Evolutionary conservation across 2,888 invertebrate genomes (phyloP).

Genomic region (Harpagoxenus sublaevis): DNA sequence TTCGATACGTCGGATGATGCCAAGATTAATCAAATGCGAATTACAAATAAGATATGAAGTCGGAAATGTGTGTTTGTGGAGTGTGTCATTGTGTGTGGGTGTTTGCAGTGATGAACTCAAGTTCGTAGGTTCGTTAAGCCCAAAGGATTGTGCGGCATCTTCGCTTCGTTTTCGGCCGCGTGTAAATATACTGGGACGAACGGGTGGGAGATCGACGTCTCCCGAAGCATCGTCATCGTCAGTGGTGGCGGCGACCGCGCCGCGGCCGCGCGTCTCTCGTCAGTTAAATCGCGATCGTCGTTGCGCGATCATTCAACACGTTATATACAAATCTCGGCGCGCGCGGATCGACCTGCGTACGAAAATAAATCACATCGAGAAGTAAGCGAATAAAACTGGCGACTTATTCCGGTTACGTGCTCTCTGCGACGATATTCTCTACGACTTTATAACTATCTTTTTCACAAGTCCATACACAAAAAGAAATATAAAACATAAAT

Average conservation of each 20-base stretch:
- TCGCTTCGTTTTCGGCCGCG: not conserved
- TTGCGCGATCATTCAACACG: conserved; percentile 55
- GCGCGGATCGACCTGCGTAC: conserved; percentile 6
- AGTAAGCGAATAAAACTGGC: not conserved
- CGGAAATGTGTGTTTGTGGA: too few species aligned
- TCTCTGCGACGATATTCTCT: not conserved
- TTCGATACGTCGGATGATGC: too few species aligned
- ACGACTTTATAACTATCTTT: not conserved
- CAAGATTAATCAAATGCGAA: too few species aligned
- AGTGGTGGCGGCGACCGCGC: conserved; percentile 24
- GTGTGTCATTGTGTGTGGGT: too few species aligned
- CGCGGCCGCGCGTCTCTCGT: conserved; percentile 74
- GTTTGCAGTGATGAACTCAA: too few species aligned
- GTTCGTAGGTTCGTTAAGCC: too few species aligned
- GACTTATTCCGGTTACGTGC: not conserved
- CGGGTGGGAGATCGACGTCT: conserved; percentile 68
- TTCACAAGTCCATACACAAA: not conserved
- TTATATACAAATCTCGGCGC: not conserved
- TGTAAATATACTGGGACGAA: conserved; percentile 52
- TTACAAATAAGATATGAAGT: too few species aligned
- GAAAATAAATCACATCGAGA: conserved; percentile 11
- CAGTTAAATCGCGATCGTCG: conserved; percentile 83
- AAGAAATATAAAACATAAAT: not conserved
- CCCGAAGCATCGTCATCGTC: conserved; percentile 69
- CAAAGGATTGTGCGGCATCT: too few species aligned